phyloP scores from a whole-genome alignment of 2,888 invertebrate genomes.

The Sesia apiformis region DNA sequence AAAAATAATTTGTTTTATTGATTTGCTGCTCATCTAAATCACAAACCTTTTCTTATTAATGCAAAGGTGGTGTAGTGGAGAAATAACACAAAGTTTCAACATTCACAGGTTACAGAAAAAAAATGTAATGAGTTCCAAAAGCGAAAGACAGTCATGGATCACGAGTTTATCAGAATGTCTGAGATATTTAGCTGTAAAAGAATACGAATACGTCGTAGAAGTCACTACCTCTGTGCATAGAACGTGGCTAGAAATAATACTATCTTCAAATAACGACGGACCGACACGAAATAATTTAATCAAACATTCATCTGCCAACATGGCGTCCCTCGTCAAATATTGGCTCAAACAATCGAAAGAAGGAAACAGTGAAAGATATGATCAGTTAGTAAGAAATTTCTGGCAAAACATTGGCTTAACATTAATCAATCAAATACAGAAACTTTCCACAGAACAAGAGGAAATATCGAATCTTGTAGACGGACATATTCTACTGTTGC shows the following conservation, averaged over 20 bases:
- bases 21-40: conserved; percentile 7
- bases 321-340: conserved; percentile 15
- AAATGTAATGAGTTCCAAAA: conserved; percentile 74
- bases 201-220: no score
- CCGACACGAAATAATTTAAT: no score
- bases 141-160: conserved; percentile 80
- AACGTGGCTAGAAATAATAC: no score
- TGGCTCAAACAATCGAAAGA: conserved; percentile 43
- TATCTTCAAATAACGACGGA: no score
- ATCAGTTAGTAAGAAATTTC: conserved; percentile 42
- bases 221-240: no score
- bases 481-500: conserved; percentile 35
- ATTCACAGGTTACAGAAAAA: conserved; percentile 74
- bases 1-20: no score
- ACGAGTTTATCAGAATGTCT: no score
- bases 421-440: conserved; percentile 8
- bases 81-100: no score
- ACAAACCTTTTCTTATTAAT: no score
- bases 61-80: no score
- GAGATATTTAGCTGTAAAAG: no score
- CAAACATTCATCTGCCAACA: no score
- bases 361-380: conserved; percentile 24
- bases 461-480: conserved; percentile 33
- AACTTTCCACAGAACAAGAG: not conserved
- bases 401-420: conserved; percentile 54